These are phyloP conservation scores for Rhadinocentrus ornatus DNA, from an alignment of 2,797 vertebrate species.

Conservation along the genomic window DNA sequence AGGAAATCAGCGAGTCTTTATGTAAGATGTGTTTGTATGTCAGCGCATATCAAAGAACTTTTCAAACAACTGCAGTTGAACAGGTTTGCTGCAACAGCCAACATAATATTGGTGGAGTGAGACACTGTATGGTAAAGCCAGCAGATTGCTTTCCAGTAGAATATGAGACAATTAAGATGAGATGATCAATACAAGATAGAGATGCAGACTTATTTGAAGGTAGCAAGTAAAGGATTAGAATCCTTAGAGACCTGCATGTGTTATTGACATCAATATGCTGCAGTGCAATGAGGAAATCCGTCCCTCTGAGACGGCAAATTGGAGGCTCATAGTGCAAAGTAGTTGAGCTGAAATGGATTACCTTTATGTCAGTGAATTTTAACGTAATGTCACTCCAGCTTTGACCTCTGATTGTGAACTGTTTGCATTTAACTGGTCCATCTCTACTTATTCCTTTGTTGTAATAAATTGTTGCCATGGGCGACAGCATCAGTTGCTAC, in stretches of 20 bases:
- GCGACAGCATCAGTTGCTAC: conserved; percentile 43
- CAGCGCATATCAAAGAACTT: neutral
- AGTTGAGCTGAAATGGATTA: neutral
- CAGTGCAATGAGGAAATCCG: conserved; percentile 26
- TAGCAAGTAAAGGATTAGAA: conserved; percentile 38
- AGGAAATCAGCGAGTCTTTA: conserved; percentile 3
- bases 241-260: neutral
- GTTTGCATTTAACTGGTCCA: neutral
- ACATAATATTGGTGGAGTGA: neutral
- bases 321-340: conserved; percentile 6
- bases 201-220: conserved; percentile 44
- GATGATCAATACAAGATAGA: conserved; percentile 22
- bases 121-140: neutral
- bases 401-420: neutral
- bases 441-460: neutral
- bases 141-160: neutral
- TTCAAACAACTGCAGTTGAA: conserved; percentile 2
- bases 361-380: too few species aligned
- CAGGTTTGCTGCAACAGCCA: neutral
- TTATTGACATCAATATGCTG: conserved; percentile 39
- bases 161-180: conserved; percentile 10
- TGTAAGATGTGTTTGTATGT: neutral
- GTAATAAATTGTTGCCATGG: conserved; percentile 45
- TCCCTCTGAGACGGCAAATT: neutral
- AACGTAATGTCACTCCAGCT: neutral